Evolutionary conservation across 2,888 invertebrate genomes (phyloP).

Genomic region (Cecidostiba fungosa): DNA sequence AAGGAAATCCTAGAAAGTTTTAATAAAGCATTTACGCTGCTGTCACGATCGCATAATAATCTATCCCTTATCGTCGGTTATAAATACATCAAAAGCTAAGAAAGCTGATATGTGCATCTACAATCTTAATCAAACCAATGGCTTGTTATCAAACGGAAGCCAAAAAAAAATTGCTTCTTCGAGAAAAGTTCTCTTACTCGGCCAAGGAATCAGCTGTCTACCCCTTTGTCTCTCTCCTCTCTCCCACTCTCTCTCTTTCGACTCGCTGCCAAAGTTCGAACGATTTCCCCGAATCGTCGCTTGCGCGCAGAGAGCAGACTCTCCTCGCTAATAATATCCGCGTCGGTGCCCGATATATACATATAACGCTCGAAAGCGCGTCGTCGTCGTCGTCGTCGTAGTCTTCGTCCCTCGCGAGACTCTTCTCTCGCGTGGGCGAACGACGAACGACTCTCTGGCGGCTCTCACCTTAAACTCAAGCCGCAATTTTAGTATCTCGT

Average conservation of each 20-base stretch:
- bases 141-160: constrained; percentile 3
- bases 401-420: neutral
- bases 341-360: constrained; percentile 20
- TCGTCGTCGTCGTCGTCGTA: constrained; percentile 38
- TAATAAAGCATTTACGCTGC: constrained; percentile 36
- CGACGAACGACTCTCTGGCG: constrained; percentile 11
- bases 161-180: neutral
- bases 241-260: neutral
- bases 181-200: neutral
- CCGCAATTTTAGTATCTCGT: constrained; percentile 72
- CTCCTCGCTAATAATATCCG: constrained; percentile 56
- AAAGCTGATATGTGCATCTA: constrained; percentile 15
- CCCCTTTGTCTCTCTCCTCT: constrained; percentile 33
- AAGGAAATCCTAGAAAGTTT: constrained; percentile 47
- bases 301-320: neutral
- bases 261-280: constrained; percentile 18
- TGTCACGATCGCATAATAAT: constrained; percentile 50
- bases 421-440: constrained; percentile 12
- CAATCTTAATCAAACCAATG: constrained; percentile 45
- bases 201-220: constrained; percentile 1
- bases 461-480: constrained; percentile 55
- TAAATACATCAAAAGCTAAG: neutral
- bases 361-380: constrained; percentile 27
- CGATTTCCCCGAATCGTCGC: constrained; percentile 34
- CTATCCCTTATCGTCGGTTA: neutral